These are phyloP conservation scores for Hydrotaea diabolus DNA, from an alignment of 2,888 invertebrate genomes.

Conservation along the genomic window DNA sequence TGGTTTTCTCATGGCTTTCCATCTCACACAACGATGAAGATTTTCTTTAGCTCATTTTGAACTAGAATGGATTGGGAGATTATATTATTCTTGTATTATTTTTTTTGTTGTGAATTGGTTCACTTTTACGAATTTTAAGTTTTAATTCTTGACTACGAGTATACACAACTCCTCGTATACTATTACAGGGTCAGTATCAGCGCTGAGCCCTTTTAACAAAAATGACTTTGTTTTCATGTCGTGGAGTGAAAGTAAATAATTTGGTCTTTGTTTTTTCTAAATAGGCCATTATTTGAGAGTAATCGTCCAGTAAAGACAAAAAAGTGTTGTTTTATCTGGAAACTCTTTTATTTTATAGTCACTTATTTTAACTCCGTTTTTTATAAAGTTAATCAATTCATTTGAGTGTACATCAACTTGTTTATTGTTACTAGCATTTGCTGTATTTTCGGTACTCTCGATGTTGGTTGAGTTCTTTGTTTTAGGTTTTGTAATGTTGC, in stretches of 20 bases:
- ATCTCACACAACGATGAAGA: too few species aligned
- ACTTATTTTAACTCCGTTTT: too few species aligned
- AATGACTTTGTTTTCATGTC: constrained; percentile 26
- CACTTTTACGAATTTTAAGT: constrained; percentile 16
- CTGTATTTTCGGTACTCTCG: constrained; percentile 1
- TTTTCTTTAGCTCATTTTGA: background rate
- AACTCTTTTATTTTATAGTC: constrained; percentile 34
- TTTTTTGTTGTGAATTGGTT: constrained; percentile 12
- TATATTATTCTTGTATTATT: background rate
- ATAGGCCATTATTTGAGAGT: constrained; percentile 30
- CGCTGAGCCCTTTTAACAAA: constrained; percentile 20
- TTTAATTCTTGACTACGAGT: constrained; percentile 15
- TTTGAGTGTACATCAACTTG: constrained; percentile 34
- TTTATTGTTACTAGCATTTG: constrained; percentile 16
- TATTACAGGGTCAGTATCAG: constrained; percentile 1
- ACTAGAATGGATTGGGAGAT: constrained; percentile 20
- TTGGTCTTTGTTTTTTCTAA: constrained; percentile 7
- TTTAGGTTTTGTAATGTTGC: too few species aligned
- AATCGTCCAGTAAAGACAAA: constrained; percentile 12
- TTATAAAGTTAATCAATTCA: too few species aligned
- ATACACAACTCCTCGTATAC: background rate
- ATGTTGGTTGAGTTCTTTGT: constrained; percentile 9
- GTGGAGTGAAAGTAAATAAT: constrained; percentile 22
- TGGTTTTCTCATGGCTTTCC: too few species aligned
- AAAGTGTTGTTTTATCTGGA: constrained; percentile 7